phyloP scores from a whole-genome alignment of 2,888 invertebrate genomes.

The Diaphora mendica region DNA sequence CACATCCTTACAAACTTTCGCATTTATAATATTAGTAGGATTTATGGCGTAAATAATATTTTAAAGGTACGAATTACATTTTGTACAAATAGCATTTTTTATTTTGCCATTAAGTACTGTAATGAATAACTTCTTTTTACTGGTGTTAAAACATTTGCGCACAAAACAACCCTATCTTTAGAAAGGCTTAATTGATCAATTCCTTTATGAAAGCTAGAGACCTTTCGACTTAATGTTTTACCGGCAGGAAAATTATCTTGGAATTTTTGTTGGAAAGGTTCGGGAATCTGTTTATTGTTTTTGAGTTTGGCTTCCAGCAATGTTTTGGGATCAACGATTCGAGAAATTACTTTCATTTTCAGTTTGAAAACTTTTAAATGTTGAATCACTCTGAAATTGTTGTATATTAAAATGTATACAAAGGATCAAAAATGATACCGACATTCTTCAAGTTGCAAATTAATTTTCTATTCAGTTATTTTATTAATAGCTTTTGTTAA shows the following conservation, averaged over 20 bases:
- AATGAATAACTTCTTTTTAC: background rate
- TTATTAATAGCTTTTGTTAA: constrained; percentile 3
- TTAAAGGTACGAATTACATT: background rate
- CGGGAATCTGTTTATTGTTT: constrained; percentile 72
- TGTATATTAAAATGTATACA: constrained; percentile 40
- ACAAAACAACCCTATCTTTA: background rate
- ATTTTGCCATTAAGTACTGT: background rate
- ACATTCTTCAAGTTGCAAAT: constrained; percentile 33
- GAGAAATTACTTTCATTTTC: constrained; percentile 66
- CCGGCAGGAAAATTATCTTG: constrained; percentile 64
- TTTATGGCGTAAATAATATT: no score
- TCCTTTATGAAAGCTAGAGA: constrained; percentile 47
- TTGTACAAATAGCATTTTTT: background rate
- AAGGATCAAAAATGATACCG: constrained; percentile 47
- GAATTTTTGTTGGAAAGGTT: constrained; percentile 61
- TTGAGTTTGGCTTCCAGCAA: constrained; percentile 66
- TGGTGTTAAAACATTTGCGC: background rate
- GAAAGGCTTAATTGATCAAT: constrained; percentile 26
- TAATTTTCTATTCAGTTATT: constrained; percentile 40
- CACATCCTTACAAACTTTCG: no score
- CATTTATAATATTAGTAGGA: no score
- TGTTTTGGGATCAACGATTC: constrained; percentile 65
- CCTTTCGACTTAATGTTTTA: constrained; percentile 56
- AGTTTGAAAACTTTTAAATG: constrained; percentile 55
- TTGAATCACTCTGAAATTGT: constrained; percentile 55